Conservation (phyloP, 2,797 vertebrate species). For the Micrastur ruficollis region DNA sequence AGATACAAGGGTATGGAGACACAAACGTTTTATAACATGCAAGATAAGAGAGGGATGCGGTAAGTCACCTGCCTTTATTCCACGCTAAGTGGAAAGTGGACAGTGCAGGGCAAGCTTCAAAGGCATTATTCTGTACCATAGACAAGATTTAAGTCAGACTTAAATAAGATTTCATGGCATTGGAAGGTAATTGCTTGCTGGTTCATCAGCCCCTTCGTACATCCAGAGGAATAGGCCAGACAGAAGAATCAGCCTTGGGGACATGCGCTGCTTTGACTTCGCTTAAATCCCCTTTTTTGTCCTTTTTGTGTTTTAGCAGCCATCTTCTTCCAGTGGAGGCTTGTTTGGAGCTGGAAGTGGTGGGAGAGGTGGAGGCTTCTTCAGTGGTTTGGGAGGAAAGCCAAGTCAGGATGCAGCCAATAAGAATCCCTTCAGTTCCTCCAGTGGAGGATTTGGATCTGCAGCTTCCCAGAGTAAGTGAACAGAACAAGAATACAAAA, state of each 20-base stretch:
- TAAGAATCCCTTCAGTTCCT: conserved; percentile 92
- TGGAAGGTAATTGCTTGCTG: not conserved
- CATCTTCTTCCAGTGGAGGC: conserved; percentile 75
- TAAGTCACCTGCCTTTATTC: not conserved
- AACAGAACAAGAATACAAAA: conserved; percentile 18
- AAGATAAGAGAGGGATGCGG: not conserved
- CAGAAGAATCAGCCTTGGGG: not conserved
- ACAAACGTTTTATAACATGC: not conserved
- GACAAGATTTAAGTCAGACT: not conserved
- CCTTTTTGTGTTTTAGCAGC: conserved; percentile 53
- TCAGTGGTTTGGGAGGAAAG: conserved; percentile 94
- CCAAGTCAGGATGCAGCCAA: conserved; percentile 94
- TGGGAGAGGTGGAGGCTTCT: conserved; percentile 84
- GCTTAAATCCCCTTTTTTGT: not conserved
- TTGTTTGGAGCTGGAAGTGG: conserved; percentile 83
- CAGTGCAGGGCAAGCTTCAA: not conserved
- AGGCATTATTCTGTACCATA: not conserved
- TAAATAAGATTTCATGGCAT: not conserved
- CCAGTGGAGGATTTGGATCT: conserved; percentile 82
- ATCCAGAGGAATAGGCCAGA: not conserved
- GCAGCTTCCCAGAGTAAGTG: conserved; percentile 73
- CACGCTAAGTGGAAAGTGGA: not conserved
- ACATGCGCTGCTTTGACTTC: not conserved
- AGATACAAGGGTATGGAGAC: not conserved
- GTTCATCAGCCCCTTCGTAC: not conserved